Evolutionary conservation across 2,797 vertebrate species (phyloP).

Genomic region (Steatocranus sp.): DNA sequence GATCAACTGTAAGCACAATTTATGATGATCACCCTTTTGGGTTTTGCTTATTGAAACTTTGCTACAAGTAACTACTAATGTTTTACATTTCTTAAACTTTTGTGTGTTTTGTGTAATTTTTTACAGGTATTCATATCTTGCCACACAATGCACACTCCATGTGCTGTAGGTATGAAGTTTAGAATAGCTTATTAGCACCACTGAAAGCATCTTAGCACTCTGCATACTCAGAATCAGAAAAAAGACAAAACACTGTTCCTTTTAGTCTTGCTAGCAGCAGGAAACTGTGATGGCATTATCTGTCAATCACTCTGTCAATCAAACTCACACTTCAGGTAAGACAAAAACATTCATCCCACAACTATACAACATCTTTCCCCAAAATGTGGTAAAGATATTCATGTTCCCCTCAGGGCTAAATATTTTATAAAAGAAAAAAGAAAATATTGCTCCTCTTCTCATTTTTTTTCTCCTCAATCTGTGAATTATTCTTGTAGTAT

Average conservation of each 20-base stretch:
- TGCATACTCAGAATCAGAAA: neutral
- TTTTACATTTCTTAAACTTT: neutral
- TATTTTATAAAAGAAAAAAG: neutral
- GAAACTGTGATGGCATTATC: neutral
- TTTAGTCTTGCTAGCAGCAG: neutral
- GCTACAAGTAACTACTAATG: accelerated
- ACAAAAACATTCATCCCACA: neutral
- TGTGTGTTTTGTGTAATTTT: neutral
- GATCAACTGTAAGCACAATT: neutral
- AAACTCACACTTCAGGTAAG: neutral
- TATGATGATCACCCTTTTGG: neutral
- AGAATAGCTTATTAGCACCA: neutral
- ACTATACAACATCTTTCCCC: neutral
- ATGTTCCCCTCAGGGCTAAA: neutral
- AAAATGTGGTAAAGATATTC: accelerated
- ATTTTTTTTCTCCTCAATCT: neutral
- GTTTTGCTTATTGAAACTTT: neutral
- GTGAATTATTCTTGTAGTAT: neutral
- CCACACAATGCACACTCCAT: neutral
- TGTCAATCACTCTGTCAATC: neutral
- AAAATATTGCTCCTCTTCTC: neutral
- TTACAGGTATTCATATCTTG: neutral
- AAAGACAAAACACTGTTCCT: neutral
- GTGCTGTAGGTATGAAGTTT: neutral
- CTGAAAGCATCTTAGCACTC: neutral